Conservation (phyloP, 2,113 vertebrate species). For the Cephalopterus ornatus region DNA sequence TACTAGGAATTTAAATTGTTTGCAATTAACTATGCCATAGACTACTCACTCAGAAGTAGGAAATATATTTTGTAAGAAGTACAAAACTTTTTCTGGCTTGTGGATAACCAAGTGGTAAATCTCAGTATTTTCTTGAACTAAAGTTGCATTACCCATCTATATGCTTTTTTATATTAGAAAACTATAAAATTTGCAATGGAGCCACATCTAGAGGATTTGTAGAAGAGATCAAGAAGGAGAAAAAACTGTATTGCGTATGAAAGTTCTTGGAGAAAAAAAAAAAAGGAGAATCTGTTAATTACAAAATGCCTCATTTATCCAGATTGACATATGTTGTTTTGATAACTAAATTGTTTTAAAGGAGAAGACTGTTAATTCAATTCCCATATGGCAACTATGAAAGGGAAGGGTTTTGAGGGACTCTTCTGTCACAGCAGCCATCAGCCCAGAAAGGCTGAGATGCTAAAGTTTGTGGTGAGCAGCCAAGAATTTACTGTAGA, state of each 20-base stretch:
- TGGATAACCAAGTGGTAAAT: background rate
- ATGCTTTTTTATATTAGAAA: background rate
- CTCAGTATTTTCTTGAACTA: background rate
- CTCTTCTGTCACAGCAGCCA: background rate
- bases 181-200: background rate
- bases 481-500: background rate
- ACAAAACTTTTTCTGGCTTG: background rate
- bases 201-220: background rate
- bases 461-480: background rate
- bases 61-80: background rate
- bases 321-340: background rate
- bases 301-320: background rate
- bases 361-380: background rate
- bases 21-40: background rate
- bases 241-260: background rate
- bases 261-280: background rate
- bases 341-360: background rate
- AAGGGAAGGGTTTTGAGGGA: background rate
- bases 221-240: background rate
- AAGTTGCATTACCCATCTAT: background rate
- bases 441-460: background rate
- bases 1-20: background rate
- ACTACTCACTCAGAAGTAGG: background rate
- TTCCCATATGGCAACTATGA: background rate
- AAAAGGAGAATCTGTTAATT: background rate